These are phyloP conservation scores for Psylliodes chrysocephalus DNA, from an alignment of 2,888 invertebrate genomes.

Conservation along the genomic window DNA sequence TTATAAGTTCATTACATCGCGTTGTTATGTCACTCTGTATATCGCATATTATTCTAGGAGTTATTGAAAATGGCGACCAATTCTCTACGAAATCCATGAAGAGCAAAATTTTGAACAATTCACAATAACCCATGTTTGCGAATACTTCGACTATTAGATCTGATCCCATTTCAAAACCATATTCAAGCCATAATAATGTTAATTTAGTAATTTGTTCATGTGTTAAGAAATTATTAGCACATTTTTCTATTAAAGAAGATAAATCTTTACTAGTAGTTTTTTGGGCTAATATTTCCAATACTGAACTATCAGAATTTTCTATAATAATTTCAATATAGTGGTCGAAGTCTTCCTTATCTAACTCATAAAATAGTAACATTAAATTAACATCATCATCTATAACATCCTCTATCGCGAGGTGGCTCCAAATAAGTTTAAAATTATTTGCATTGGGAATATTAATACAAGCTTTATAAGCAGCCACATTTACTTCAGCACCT, in stretches of 20 bases:
- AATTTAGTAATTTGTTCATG: constrained; percentile 38
- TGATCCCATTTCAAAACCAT: constrained; percentile 35
- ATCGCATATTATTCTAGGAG: constrained; percentile 41
- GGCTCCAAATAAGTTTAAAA: constrained; percentile 46
- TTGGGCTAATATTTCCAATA: constrained; percentile 35
- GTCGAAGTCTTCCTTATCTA: constrained; percentile 26
- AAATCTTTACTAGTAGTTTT: constrained; percentile 29
- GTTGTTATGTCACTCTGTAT: constrained; percentile 30
- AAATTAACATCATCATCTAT: constrained; percentile 29
- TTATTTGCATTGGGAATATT: constrained; percentile 41
- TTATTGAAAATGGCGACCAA: constrained; percentile 21
- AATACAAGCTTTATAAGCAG: constrained; percentile 38
- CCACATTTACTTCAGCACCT: constrained; percentile 44
- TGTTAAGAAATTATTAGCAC: constrained; percentile 20
- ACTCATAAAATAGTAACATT: constrained; percentile 20
- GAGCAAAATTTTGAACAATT: constrained; percentile 42
- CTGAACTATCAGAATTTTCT: constrained; percentile 35
- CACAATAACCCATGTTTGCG: constrained; percentile 42
- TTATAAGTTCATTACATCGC: constrained; percentile 8
- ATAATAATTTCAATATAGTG: constrained; percentile 43
- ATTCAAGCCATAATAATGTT: constrained; percentile 37
- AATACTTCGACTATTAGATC: constrained; percentile 39
- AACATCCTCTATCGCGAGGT: constrained; percentile 33
- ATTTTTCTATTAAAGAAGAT: constrained; percentile 29
- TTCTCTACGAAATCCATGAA: constrained; percentile 42